Evolutionary conservation across 2,113 vertebrate species (phyloP), one percentile per base, ranked within the genome.

Genomic region (Dipodomys merriami): DNA sequence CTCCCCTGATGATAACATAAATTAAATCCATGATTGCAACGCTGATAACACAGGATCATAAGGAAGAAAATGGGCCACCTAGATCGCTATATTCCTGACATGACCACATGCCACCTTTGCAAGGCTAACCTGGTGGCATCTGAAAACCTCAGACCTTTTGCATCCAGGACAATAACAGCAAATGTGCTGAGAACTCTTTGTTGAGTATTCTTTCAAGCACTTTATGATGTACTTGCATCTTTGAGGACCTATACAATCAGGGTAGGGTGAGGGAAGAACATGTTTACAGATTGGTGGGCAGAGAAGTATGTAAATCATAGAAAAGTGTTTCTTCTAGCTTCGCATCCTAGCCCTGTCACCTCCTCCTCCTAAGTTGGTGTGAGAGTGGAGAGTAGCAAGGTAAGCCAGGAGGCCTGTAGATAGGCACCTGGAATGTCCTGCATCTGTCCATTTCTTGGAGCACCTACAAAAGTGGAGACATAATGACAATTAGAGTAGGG

Each of bases 331-430:
- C 53, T 84, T 57, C 53, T 6, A 0, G 19, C 9, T 64, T 57
- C 67, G 2, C 6, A 15, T 9, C 46, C 1, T 8, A 4, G 0
- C 0, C 23, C 35, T 35, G 4, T 7, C 4, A 5, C 12, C 29
- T 15, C 8, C n/a, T 29, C 35, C 39, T 64, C 86, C 33, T 30
- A 23, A 18, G 20, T 68, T 57, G 35, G 16, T 0, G 0, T 22
- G 30, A 78, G 53, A 35, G 15, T 18, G 12, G 18, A 27, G 25
- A 35, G 62, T 27, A 49, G 19, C 10, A 49, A 81, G 60, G n/a
- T 6, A 84, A n/a, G 19, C 6, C 33, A 33, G 23, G 46, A 44
- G 80, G 27, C 23, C 49, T 87, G 2, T 2, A 30, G 20, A 2
- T 15, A 11, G 3, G 64, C 20, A 13, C 5, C 35, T 73, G 19